phyloP scores from a whole-genome alignment of 2,113 vertebrate species.

The Rynchops niger region DNA sequence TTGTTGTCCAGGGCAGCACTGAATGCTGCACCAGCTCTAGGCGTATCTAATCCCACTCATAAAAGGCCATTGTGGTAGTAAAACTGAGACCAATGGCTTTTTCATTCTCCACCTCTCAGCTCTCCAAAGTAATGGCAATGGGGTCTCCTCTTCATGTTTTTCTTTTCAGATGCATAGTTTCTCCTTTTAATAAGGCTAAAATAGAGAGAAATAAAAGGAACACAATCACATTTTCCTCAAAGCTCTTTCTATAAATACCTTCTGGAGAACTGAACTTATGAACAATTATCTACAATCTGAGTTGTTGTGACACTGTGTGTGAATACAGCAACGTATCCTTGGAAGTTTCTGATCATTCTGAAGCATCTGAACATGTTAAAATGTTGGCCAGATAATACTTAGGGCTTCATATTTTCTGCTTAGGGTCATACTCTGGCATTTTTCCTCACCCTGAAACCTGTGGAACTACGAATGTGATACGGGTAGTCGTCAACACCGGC shows the following conservation, averaged over 20 bases:
- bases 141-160: conserved; percentile 68
- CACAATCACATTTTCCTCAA: conserved; percentile 65
- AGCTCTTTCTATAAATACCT: conserved; percentile 26
- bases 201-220: conserved; percentile 56
- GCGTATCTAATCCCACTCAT: conserved; percentile 79
- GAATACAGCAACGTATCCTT: conserved; percentile 18
- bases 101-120: conserved; percentile 73
- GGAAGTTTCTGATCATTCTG: conserved; percentile 13
- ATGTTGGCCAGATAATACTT: background rate
- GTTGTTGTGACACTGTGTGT: background rate
- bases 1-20: conserved; percentile 53
- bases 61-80: conserved; percentile 79
- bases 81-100: conserved; percentile 80
- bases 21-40: conserved; percentile 70
- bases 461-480: background rate
- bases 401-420: background rate
- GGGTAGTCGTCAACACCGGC: background rate
- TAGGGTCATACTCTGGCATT: background rate
- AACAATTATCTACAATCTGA: conserved; percentile 46
- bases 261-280: background rate
- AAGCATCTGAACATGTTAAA: background rate
- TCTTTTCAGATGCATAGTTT: conserved; percentile 74
- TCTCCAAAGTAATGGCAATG: conserved; percentile 70
- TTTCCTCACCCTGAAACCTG: background rate
- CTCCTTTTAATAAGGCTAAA: conserved; percentile 66